phyloP scores from a whole-genome alignment of 2,888 invertebrate genomes.

The Leptopilina drosophilae region DNA sequence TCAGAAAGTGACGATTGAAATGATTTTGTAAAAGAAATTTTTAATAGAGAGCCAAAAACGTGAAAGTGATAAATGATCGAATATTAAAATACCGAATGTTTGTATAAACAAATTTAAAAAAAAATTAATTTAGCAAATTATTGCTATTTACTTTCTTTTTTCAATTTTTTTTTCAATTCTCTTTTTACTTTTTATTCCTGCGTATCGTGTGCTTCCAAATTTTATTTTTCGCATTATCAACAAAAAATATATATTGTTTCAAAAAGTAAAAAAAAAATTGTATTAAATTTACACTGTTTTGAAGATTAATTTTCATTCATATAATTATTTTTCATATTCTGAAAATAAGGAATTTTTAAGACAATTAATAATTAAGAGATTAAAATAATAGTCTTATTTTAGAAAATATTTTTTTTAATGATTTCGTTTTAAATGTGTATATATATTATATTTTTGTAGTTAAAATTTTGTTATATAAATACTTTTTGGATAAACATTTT shows the following conservation, averaged over 20 bases:
- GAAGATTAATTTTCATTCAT: neutral
- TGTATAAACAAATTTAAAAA: neutral
- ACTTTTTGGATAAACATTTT: no score
- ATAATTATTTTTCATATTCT: neutral
- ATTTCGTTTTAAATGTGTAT: no score
- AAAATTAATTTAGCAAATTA: slow-evolving; percentile 28
- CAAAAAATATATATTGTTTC: neutral
- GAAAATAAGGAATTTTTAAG: neutral
- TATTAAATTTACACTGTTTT: neutral
- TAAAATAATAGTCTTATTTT: no score
- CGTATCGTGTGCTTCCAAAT: neutral
- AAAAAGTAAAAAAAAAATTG: neutral
- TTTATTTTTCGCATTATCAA: no score
- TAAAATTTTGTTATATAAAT: no score
- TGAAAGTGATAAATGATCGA: slow-evolving; percentile 8
- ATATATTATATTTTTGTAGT: no score
- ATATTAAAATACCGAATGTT: slow-evolving; percentile 1
- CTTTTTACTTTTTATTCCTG: neutral
- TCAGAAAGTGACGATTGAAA: neutral
- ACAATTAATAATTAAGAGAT: no score
- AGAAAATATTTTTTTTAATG: no score
- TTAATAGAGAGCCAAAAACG: slow-evolving; percentile 18
- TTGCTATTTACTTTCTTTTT: slow-evolving; percentile 11
- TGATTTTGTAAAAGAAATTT: neutral
- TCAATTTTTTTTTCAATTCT: neutral